Evolutionary conservation across 2,797 vertebrate genomes (phyloP).

Genomic region (Nyctalus aviator): DNA sequence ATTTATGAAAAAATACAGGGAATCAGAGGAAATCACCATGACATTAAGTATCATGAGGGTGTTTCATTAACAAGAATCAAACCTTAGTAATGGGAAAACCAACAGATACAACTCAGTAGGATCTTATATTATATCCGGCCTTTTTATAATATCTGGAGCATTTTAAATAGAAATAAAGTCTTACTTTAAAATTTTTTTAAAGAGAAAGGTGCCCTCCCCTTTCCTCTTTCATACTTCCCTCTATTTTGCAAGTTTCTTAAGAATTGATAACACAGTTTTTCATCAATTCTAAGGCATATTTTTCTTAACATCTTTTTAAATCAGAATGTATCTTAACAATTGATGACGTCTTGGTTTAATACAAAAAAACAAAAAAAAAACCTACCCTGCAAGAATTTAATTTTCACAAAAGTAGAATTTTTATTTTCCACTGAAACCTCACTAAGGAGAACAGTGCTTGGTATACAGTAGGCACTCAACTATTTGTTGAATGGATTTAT

Average conservation of each 20-base stretch:
- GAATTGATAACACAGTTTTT: not conserved
- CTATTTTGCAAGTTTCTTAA: not conserved
- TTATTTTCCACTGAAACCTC: not conserved
- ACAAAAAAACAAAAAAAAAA: not conserved
- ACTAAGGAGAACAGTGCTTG: not conserved
- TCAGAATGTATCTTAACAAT: not conserved
- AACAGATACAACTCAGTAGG: not conserved
- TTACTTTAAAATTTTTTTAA: not conserved
- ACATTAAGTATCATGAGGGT: not conserved
- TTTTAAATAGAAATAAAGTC: not conserved
- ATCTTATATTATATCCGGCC: not conserved
- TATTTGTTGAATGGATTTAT: not conserved
- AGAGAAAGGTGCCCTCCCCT: not conserved
- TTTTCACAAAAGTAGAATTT: not conserved
- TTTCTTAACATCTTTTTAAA: not conserved
- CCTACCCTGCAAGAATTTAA: not conserved
- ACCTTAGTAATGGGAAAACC: not conserved
- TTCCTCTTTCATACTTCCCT: not conserved
- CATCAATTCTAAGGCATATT: slow-evolving; percentile 19
- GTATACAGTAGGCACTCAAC: not conserved
- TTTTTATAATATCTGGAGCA: not conserved
- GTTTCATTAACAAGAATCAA: not conserved
- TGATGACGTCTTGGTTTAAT: not conserved
- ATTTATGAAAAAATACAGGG: not conserved
- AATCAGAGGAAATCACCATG: not conserved